Base-by-base conservation (phyloP, 2,113 vertebrate species). In the Albula glossodonta region DNA sequence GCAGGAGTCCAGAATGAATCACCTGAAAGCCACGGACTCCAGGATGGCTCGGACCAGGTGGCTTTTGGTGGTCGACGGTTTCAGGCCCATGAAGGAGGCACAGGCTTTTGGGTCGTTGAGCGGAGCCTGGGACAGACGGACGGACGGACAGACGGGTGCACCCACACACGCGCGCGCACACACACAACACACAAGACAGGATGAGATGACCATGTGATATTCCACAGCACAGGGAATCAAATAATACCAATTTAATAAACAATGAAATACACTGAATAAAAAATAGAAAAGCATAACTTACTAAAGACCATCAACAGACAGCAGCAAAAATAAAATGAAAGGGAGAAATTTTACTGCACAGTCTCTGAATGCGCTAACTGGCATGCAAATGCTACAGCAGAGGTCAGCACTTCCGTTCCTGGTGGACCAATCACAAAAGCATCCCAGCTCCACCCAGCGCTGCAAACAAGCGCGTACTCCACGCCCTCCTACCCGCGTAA, bases 21-120 rank as follows among this genome's bases (percentile, higher is more conserved):
- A 99, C 98, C 98, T 98, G 94, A 98, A 99, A 51, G 97, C 96
- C 5, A 99, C 63, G 0, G 98, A 98, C 91, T 99, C 98, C 91
- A 99, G 84, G 82, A 99, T 97, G 77, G 98, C 97, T 80, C 98
- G 96, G 22, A 99, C 96, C 4, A 99, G 96, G 87, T 99, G 98
- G 80, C 89, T 92, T 92, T 97, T 99, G 57, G 91, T 98, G 79
- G 97, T 97, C 2, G 97, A 97, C 49, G 97, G 95, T 93, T 98
- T 99, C 87, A 99, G 95, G 79, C 98, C 98, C 96, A 96, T 95
- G 84, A 99, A 96, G 49, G 97, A 97, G 78, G 98, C 96, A 83
- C 97, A 98, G 0, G 97, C 97, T 92, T 90, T 95, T 0, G 97
- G 97, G 88, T 98, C 98, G 88, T 97, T 97, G 86, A 97, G 84